A percentile compares a stretch with the other conserved stretches of the same genome.
Conservation (phyloP, 2,888 invertebrate genomes). For the Napeogenes sylphis region DNA sequence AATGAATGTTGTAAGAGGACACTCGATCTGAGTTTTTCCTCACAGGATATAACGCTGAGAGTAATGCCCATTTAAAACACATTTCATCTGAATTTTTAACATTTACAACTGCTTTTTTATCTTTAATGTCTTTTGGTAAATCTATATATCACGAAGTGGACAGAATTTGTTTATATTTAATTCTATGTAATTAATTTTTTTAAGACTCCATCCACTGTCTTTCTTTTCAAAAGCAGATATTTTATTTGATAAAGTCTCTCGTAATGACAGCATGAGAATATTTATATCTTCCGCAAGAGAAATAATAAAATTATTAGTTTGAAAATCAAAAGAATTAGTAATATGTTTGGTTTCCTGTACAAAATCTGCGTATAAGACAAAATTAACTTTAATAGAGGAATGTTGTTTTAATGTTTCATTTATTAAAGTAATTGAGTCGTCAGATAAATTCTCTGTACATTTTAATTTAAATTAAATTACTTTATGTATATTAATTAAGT, state of each 20-base stretch:
- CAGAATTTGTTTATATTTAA: constrained; percentile 35
- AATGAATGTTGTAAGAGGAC: constrained; percentile 25
- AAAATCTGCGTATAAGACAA: constrained; percentile 30
- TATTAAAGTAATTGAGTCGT: no score
- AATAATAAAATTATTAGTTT: constrained; percentile 29
- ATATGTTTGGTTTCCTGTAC: constrained; percentile 28
- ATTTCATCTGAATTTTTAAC: constrained; percentile 33
- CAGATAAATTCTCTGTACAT: no score
- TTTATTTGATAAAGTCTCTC: constrained; percentile 22
- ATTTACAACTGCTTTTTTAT: constrained; percentile 35
- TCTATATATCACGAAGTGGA: constrained; percentile 30
- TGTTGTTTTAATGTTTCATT: constrained; percentile 18
- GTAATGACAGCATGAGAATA: constrained; percentile 10
- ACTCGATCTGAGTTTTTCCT: constrained; percentile 25
- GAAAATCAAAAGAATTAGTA: constrained; percentile 29
- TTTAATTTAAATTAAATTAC: no score
- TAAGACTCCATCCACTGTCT: constrained; percentile 34
- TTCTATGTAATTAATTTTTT: constrained; percentile 26
- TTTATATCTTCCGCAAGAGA: constrained; percentile 25
- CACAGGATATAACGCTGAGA: constrained; percentile 34
- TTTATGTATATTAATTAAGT: no score
- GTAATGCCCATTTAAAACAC: constrained; percentile 36
- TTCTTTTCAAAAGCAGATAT: constrained; percentile 33
- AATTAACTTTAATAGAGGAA: constrained; percentile 26
- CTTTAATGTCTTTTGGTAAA: constrained; percentile 32